A percentile compares a stretch with the other conserved stretches of the same genome.
phyloP scores from a whole-genome alignment of 2,888 invertebrate species.

The Hydroisotoma schaefferi region DNA sequence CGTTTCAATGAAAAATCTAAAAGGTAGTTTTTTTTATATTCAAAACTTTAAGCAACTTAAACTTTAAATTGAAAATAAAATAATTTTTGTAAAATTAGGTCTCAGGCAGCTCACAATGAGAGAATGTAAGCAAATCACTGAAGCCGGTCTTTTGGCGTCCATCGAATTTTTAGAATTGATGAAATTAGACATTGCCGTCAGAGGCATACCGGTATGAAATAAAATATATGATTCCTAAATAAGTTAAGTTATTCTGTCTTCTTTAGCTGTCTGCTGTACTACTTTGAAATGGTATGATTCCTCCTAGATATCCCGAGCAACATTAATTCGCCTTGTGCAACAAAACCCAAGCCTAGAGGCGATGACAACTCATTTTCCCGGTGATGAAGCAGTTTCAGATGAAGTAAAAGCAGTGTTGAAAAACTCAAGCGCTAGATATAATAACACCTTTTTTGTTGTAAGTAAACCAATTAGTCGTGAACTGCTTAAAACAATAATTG shows the following conservation, averaged over 20 bases:
- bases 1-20: constrained; percentile 20
- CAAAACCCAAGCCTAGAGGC: not conserved
- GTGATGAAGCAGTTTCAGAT: no score
- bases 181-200: constrained; percentile 6
- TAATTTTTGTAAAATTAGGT: not conserved
- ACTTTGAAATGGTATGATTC: not conserved
- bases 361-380: not conserved
- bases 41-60: not conserved
- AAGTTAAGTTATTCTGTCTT: not conserved
- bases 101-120: constrained; percentile 14
- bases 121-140: constrained; percentile 16
- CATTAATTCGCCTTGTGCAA: not conserved
- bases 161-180: constrained; percentile 14
- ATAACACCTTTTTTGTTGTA: not conserved
- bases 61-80: not conserved
- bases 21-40: constrained; percentile 15
- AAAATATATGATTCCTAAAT: constrained; percentile 1
- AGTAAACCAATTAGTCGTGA: no score
- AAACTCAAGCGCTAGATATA: constrained; percentile 1
- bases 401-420: no score
- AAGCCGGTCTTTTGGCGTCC: constrained; percentile 7
- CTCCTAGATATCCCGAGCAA: not conserved
- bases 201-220: not conserved
- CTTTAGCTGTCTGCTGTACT: no score
- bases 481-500: no score